These are phyloP conservation scores for Dolomedes plantarius DNA, from an alignment of 2,888 invertebrate species.

Conservation along the genomic window DNA sequence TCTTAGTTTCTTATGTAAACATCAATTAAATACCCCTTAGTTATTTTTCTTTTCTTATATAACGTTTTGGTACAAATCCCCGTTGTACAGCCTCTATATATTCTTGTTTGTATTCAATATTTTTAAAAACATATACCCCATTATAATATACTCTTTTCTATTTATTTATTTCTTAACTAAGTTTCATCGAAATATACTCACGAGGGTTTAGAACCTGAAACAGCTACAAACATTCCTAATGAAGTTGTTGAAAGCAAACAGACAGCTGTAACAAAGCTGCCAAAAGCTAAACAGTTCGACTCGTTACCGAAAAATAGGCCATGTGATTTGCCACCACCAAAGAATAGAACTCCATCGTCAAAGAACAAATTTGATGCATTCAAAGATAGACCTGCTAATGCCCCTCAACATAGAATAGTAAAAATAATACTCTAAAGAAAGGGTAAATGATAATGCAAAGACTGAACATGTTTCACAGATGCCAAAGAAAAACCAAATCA, in stretches of 20 bases:
- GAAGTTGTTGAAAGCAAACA: slow-evolving; percentile 52
- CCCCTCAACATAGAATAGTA: slow-evolving; percentile 52
- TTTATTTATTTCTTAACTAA: no score
- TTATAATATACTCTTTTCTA: no score
- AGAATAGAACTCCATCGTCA: slow-evolving; percentile 60
- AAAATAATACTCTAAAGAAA: slow-evolving; percentile 63
- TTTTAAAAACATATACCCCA: no score
- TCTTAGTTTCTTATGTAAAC: no score
- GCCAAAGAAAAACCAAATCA: slow-evolving; percentile 53
- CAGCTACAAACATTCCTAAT: slow-evolving; percentile 62
- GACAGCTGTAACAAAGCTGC: slow-evolving; percentile 40
- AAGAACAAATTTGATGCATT: slow-evolving; percentile 67
- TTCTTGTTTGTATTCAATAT: no score
- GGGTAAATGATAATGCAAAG: slow-evolving; percentile 47
- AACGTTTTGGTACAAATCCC: no score
- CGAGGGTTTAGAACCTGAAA: slow-evolving; percentile 58
- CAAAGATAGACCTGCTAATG: slow-evolving; percentile 39
- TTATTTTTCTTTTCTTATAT: no score
- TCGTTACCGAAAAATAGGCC: slow-evolving; percentile 53
- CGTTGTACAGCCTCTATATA: no score
- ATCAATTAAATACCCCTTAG: no score
- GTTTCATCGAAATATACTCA: no score
- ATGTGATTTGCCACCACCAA: slow-evolving; percentile 70
- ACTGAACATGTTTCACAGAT: slow-evolving; percentile 44
- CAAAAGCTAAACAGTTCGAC: slow-evolving; percentile 59